phyloP scores from a whole-genome alignment of 2,888 invertebrate species.

The Lamellibrachia satsuma region DNA sequence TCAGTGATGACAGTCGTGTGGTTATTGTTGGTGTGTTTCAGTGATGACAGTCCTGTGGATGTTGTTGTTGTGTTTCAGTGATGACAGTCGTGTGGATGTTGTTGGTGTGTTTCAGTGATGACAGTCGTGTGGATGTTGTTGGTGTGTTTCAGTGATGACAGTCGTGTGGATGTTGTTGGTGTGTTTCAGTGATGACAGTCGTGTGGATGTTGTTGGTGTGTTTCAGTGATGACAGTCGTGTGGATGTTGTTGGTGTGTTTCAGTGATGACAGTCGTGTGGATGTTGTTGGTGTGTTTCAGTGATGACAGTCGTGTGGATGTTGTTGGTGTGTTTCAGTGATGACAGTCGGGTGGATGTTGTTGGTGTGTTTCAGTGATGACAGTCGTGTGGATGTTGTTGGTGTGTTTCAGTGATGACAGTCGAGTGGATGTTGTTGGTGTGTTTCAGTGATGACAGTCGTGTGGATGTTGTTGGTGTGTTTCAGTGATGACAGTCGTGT shows the following conservation, averaged over 20 bases:
- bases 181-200: constrained; percentile 47
- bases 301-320: constrained; percentile 27
- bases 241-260: constrained; percentile 31
- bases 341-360: background rate
- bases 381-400: background rate
- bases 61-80: constrained; percentile 47
- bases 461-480: constrained; percentile 24
- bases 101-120: constrained; percentile 47
- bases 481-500: constrained; percentile 46
- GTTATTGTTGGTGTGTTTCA: constrained; percentile 42
- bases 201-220: background rate
- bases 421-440: background rate
- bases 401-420: constrained; percentile 47
- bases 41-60: constrained; percentile 38
- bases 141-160: constrained; percentile 47
- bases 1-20: constrained; percentile 45
- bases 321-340: constrained; percentile 47
- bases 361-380: constrained; percentile 47
- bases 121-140: background rate
- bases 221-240: constrained; percentile 47
- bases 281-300: constrained; percentile 46
- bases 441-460: constrained; percentile 47
- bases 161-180: background rate
- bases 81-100: background rate
- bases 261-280: constrained; percentile 45